Conservation (phyloP, 2,888 invertebrate genomes). For the Venustoraphidia nigricollis region DNA sequence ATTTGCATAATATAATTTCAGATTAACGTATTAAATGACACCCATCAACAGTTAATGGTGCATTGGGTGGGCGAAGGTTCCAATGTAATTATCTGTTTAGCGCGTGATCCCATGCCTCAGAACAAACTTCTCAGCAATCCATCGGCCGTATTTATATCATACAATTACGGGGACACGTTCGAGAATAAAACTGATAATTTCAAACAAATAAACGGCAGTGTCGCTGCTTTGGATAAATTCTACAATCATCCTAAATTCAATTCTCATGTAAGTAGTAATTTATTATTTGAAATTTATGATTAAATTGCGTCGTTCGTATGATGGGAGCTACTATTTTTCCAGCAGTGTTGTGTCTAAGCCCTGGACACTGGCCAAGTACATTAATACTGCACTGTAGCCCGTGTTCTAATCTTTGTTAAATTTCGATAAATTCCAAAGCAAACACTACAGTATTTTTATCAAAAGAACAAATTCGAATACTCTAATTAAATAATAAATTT, state of each 20-base stretch:
- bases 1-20: slow-evolving; percentile 25
- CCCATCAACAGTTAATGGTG: slow-evolving; percentile 78
- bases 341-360: too few relatives aligned
- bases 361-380: too few relatives aligned
- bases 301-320: too few relatives aligned
- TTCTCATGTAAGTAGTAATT: slow-evolving; percentile 51
- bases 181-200: slow-evolving; percentile 56
- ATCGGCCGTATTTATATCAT: slow-evolving; percentile 71
- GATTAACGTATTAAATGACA: slow-evolving; percentile 66
- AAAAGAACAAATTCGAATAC: too few relatives aligned
- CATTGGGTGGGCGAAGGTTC: slow-evolving; percentile 86
- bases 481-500: too few relatives aligned
- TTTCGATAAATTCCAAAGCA: too few relatives aligned
- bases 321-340: too few relatives aligned
- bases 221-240: slow-evolving; percentile 66
- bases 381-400: too few relatives aligned
- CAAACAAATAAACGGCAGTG: slow-evolving; percentile 33
- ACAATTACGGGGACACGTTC: slow-evolving; percentile 73
- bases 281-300: background rate
- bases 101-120: slow-evolving; percentile 50
- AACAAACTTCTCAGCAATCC: slow-evolving; percentile 29
- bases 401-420: too few relatives aligned
- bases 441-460: too few relatives aligned
- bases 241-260: slow-evolving; percentile 70
- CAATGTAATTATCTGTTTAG: slow-evolving; percentile 74